A percentile compares a stretch with the other conserved stretches of the same genome.
Evolutionary conservation across 2,113 vertebrate species (phyloP).

Genomic region (Nycticorax nycticorax): DNA sequence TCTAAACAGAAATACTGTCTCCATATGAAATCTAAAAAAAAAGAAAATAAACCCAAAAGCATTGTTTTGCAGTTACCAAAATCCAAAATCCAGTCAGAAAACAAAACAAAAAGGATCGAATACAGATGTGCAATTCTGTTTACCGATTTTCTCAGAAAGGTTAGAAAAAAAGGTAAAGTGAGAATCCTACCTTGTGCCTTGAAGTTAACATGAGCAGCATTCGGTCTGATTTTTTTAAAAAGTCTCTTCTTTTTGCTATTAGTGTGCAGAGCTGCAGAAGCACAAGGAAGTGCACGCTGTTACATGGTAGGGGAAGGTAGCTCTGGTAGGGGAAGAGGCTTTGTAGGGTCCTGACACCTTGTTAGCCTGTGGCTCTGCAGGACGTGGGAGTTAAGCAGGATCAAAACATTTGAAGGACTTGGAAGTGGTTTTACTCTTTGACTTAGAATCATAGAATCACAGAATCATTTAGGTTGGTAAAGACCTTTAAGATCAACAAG

Average conservation of each 20-base stretch:
- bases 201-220: background rate
- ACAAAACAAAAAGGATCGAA: background rate
- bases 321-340: background rate
- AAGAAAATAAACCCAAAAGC: background rate
- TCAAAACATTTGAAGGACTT: background rate
- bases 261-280: background rate
- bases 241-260: background rate
- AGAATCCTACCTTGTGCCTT: background rate
- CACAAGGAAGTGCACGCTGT: background rate
- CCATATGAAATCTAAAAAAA: background rate
- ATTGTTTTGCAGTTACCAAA: background rate
- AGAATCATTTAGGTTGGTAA: no score
- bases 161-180: background rate
- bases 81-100: background rate
- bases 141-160: background rate
- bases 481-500: no score
- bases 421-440: background rate
- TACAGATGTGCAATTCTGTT: background rate
- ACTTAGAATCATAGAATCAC: background rate
- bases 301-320: background rate
- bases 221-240: background rate
- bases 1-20: background rate
- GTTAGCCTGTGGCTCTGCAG: background rate
- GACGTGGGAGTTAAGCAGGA: rapidly evolving
- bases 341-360: no score